Evolutionary conservation across 2,113 vertebrate genomes (phyloP).

Genomic region (Malurus melanocephalus): DNA sequence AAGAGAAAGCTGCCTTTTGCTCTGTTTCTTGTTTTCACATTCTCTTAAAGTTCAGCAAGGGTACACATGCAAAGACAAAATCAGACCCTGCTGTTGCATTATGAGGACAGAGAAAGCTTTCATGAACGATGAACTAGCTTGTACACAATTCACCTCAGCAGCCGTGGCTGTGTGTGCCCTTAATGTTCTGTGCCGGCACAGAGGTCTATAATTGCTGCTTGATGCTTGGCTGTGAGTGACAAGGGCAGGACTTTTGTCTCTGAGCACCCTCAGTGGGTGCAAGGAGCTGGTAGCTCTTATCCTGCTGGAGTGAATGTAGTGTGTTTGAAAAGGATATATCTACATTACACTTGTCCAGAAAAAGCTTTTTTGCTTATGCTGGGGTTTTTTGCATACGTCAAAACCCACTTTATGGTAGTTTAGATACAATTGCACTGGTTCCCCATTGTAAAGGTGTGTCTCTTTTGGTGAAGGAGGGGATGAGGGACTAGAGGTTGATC

Average conservation of each 20-base stretch:
- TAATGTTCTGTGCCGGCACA: neutral
- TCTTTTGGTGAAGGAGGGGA: neutral
- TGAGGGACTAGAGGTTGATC: neutral
- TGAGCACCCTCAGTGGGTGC: neutral
- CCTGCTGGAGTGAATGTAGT: neutral
- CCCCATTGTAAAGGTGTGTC: rapidly evolving
- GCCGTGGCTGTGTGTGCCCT: rapidly evolving
- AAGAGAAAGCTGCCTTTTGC: neutral
- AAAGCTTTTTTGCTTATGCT: neutral
- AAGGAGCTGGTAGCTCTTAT: neutral
- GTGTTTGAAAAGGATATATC: neutral
- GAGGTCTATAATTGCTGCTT: neutral
- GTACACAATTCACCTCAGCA: neutral
- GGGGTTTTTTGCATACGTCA: neutral
- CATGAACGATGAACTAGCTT: neutral
- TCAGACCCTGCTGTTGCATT: neutral
- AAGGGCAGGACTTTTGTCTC: neutral
- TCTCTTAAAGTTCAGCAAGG: neutral
- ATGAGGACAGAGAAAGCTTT: neutral
- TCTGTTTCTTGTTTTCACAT: neutral
- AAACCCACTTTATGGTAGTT: neutral
- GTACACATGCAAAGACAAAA: neutral
- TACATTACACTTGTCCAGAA: neutral
- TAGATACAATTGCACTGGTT: neutral
- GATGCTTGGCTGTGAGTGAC: rapidly evolving